Percentiles rank a stretch among this genome's conserved stretches.
phyloP scores from a whole-genome alignment of 1,140 invertebrate species.

The Venustaconcha ellipsiformis region DNA sequence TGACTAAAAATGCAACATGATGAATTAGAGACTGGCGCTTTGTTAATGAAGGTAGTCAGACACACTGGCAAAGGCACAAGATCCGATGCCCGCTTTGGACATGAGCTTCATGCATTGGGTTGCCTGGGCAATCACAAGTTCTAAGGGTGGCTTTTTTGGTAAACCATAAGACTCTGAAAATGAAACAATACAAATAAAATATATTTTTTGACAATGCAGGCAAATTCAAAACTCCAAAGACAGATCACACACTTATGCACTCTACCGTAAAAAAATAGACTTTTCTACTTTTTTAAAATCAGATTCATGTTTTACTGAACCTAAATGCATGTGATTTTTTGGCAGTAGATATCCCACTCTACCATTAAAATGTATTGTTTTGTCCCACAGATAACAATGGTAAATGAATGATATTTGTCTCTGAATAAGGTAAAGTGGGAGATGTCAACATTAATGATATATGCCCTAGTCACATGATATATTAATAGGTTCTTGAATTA shows the following conservation, averaged over 20 bases:
- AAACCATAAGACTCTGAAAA: conserved; percentile 88
- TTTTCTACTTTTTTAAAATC: neutral
- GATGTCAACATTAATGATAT: too few relatives aligned
- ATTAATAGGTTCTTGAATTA: too few relatives aligned
- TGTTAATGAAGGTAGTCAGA: conserved; percentile 65
- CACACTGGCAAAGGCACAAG: conserved; percentile 90
- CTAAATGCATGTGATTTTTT: neutral
- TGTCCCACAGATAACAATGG: too few relatives aligned
- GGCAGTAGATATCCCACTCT: too few relatives aligned
- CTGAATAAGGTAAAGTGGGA: too few relatives aligned
- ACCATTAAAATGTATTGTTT: too few relatives aligned
- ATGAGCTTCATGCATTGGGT: conserved; percentile 89
- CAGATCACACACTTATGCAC: neutral
- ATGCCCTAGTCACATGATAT: too few relatives aligned
- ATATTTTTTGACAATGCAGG: neutral
- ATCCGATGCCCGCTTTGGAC: conserved; percentile 88
- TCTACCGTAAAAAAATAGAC: neutral
- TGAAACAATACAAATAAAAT: conserved; percentile 3
- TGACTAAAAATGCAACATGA: too few relatives aligned
- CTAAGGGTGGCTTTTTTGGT: conserved; percentile 88
- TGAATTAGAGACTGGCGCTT: neutral
- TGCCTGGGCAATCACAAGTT: conserved; percentile 91
- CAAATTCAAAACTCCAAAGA: neutral
- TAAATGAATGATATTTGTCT: too few relatives aligned
- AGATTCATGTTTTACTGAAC: neutral